Base-by-base conservation (phyloP, 2,113 vertebrate genomes). In the Oxyruncus cristatus region DNA sequence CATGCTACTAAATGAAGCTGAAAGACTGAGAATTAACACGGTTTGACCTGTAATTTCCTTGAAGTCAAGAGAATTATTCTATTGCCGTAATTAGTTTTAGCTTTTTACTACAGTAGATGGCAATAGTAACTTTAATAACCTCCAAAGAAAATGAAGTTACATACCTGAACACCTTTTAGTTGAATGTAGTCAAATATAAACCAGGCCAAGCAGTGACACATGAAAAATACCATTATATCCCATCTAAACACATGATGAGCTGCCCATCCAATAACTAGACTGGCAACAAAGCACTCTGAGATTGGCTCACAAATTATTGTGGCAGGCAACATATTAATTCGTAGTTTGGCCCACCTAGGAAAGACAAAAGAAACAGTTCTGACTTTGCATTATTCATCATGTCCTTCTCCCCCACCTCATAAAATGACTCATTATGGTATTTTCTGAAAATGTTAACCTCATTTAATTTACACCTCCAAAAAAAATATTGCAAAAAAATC, bases 181-280 rank as follows among this genome's bases (percentile, higher is more conserved):
- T 99, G 99, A 95, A 99, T 98, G 97, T 99, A 99, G 98, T 99
- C 99, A 28, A 98, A 98, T 88, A 99, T 98, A 97, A 99, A 99
- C 99, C 99, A 99, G 5, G 99, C 99, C 92, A 99, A 97, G 96
- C 99, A 99, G 95, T 99, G 99, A 97, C 99, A 99, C 99, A 99
- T 99, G 97, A 99, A 99, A 98, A 99, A 99, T 27, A 99, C 99
- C 99, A 99, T 99, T 97, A 99, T 99, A 97, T 99, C 99, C 99
- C 99, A 99, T 97, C 98, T 98, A 93, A 98, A 99, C 17, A 99
- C 97, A 53, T 99, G 98, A 95, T 99, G 99, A 30, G 98, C 99
- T 5, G 99, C 99, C 99, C 99, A 99, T 95, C 99, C 99, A 84
- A 99, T 99, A 95, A 99, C 99, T 70, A 99, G 98, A 95, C 99